Percentiles rank a stretch among this genome's conserved stretches.
phyloP scores from a whole-genome alignment of 2,113 vertebrate species.

The Oryzias curvinotus region DNA sequence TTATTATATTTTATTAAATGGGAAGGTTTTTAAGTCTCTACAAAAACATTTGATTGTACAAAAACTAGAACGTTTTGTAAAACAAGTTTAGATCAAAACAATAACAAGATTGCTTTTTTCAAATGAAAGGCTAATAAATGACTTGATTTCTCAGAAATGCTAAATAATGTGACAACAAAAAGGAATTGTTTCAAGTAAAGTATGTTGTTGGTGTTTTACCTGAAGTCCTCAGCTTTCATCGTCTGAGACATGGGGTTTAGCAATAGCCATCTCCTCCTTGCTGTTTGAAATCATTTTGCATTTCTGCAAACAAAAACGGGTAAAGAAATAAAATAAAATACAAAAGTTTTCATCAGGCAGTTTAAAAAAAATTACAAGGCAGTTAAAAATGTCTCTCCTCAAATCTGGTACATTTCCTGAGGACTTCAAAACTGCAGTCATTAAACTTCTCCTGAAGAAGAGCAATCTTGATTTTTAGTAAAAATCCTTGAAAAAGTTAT shows the following conservation, averaged over 20 bases:
- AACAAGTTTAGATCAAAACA: background rate
- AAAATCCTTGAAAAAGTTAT: too few species aligned
- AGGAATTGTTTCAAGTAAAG: background rate
- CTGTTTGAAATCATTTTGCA: constrained; percentile 99
- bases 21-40: background rate
- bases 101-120: background rate
- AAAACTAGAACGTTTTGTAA: background rate
- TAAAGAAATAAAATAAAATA: constrained; percentile 12
- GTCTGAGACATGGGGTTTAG: constrained; percentile 93
- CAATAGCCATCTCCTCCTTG: constrained; percentile 93
- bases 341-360: background rate
- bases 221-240: constrained; percentile 76
- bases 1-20: too few species aligned
- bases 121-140: constrained; percentile 1
- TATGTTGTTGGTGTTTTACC: constrained; percentile 39
- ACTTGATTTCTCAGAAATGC: background rate
- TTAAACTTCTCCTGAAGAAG: too few species aligned
- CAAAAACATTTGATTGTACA: too few species aligned
- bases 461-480: too few species aligned
- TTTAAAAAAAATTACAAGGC: background rate
- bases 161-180: background rate
- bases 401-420: too few species aligned
- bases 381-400: too few species aligned
- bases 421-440: too few species aligned
- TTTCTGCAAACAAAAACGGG: constrained; percentile 82